A percentile compares a stretch with the other conserved stretches of the same genome.
phyloP scores from a whole-genome alignment of 2,797 vertebrate genomes.

The Fistularia commersonii region DNA sequence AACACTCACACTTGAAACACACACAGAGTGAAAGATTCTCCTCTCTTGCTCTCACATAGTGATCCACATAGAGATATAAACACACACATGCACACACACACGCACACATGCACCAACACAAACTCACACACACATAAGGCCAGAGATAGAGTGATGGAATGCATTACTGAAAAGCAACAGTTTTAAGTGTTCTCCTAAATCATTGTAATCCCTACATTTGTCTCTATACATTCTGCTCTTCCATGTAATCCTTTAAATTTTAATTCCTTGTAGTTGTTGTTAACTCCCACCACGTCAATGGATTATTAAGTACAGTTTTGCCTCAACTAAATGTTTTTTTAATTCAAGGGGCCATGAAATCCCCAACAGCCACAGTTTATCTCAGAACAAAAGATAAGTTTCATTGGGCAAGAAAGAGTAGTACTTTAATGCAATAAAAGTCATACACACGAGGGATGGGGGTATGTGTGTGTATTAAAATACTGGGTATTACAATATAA shows the following conservation, averaged over 20 bases:
- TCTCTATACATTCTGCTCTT: conserved; percentile 80
- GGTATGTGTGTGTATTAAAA: conserved; percentile 54
- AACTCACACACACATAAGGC: conserved; percentile 31
- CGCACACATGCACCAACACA: conserved; percentile 17
- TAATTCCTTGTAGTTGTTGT: conserved; percentile 81
- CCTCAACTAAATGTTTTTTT: conserved; percentile 72
- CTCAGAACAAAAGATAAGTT: conserved; percentile 78
- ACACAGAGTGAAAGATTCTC: conserved; percentile 4
- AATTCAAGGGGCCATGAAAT: conserved; percentile 62
- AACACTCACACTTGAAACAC: conserved; percentile 19
- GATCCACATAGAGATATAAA: conserved; percentile 2
- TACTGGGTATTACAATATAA: conserved; percentile 68
- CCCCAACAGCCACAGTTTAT: conserved; percentile 60
- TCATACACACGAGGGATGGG: conserved; percentile 26
- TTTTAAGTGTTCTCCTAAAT: conserved; percentile 78
- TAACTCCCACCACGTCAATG: conserved; percentile 55
- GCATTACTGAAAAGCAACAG: conserved; percentile 79
- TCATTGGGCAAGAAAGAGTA: conserved; percentile 64
- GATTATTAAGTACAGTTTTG: conserved; percentile 76
- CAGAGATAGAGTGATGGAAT: conserved; percentile 66
- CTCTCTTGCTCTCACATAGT: too few relatives aligned
- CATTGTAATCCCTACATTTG: conserved; percentile 82
- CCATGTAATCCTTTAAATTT: conserved; percentile 78
- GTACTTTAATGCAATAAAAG: conserved; percentile 69
- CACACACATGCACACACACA: conserved; percentile 11